Conservation (phyloP, 2,113 vertebrate species). For the Poeciliopsis prolifica region DNA sequence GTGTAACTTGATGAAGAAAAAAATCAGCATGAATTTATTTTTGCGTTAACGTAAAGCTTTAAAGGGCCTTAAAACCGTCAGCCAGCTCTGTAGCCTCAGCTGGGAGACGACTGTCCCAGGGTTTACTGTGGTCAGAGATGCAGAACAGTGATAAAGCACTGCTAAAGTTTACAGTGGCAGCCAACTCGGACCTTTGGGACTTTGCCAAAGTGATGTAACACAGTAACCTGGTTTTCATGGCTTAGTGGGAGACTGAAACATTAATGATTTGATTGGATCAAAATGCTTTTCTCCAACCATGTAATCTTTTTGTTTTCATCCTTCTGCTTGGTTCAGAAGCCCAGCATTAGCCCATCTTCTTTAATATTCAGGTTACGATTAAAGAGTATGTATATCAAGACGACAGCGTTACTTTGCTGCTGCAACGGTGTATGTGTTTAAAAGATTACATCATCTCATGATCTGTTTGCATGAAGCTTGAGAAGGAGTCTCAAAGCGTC, state of each 20-base stretch:
- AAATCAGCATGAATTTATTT: neutral
- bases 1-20: neutral
- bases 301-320: conserved; percentile 25
- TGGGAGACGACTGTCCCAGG: neutral
- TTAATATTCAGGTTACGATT: neutral
- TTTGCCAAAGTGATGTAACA: conserved; percentile 43
- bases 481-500: conserved; percentile 23
- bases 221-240: conserved; percentile 34
- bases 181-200: conserved; percentile 18
- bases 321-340: neutral
- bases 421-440: neutral
- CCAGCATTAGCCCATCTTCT: neutral
- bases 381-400: neutral
- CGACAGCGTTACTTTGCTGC: neutral
- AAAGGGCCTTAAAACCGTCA: neutral
- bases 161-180: conserved; percentile 6
- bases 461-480: conserved; percentile 20
- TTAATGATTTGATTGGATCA: conserved; percentile 39
- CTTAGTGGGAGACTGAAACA: conserved; percentile 22
- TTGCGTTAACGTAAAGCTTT: neutral
- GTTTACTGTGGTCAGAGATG: neutral
- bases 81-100: neutral
- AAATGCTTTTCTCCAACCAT: conserved; percentile 29
- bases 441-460: conserved; percentile 4
- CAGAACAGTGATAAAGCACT: neutral